Base-by-base conservation (phyloP, 2,888 invertebrate genomes). In the Drosophila algonquin region DNA sequence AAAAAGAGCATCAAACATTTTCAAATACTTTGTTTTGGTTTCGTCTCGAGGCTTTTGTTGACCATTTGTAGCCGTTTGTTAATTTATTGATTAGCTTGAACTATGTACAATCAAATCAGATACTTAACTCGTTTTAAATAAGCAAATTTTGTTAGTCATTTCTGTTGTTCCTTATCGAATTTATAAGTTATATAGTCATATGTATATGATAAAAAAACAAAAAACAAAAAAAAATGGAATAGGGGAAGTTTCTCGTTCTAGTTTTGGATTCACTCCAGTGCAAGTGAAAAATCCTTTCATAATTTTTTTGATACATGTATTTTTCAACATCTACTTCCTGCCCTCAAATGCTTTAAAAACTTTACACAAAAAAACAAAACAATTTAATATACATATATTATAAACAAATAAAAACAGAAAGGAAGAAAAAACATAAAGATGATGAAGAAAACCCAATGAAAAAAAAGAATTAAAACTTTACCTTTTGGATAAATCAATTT, bases 301-400 rank as follows among this genome's bases (percentile, higher is more conserved):
- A 71, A 76, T 81, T 80, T 87, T 86, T 89, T 89, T 86, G 73
- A 89, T 89, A 87, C 70, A 79, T 80, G 83, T 89, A 84, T 89
- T 87, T 88, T 87, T 89, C 79, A 81, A 89, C 89, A 89, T 84
- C 84, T 84, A 87, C 84, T 84, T 84, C 89, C 87, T 84, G 89
- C 89, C 84, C 84, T 89, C 89, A 74, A 84, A 89, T 89, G 87
- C 84, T 89, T 84, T 84, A 84, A 82, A 40, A 87, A 88, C 83
- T 83, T 82, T 82, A 83, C 81, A 84, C 74, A 77, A 75, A 69
- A 80, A 40, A 75, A 76, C 16, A 62, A 71, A 87, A 82, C 76
- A 84, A 69, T 70, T 78, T 79, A 75, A 72, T 68, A 84, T 50
- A 65, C 40, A 74, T 76, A 76, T 80, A 80, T 81, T 74, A 77